Evolutionary conservation across 2,797 vertebrate genomes (phyloP).

Genomic region (Halcyon smyrnensis): DNA sequence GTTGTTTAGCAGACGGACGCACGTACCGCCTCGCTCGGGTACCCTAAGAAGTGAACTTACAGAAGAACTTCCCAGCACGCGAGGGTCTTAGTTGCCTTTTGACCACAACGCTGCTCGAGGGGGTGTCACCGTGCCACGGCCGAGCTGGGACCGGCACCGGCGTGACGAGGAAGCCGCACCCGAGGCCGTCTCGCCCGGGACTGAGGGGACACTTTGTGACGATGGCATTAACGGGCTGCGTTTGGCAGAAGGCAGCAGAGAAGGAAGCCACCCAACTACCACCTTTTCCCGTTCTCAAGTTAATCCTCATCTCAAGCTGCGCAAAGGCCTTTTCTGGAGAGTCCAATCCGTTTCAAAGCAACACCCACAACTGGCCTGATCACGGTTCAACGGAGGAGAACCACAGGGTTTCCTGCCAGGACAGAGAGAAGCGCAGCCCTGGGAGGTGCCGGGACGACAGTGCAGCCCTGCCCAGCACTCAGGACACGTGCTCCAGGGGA

Average conservation of each 20-base stretch:
- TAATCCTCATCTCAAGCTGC: rapidly evolving
- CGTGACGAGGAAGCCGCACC: background rate
- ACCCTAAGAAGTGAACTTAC: conserved; percentile 40
- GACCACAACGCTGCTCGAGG: background rate
- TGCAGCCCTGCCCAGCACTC: background rate
- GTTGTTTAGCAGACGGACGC: conserved; percentile 19
- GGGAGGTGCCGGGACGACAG: background rate
- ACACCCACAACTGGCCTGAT: rapidly evolving
- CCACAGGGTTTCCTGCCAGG: rapidly evolving
- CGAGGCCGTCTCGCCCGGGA: rapidly evolving
- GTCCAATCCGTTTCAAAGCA: background rate
- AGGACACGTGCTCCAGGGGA: rapidly evolving
- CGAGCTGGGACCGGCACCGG: background rate
- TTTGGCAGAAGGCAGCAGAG: background rate
- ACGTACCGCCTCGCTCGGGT: conserved; percentile 60
- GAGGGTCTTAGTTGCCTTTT: conserved; percentile 18
- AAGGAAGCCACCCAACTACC: background rate
- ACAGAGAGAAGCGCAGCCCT: rapidly evolving
- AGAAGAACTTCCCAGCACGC: background rate
- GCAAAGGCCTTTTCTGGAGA: background rate
- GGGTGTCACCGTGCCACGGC: background rate
- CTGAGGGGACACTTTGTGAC: rapidly evolving
- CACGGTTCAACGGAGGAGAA: background rate
- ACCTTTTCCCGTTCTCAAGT: background rate
- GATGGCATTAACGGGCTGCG: rapidly evolving